A percentile compares a stretch with the other conserved stretches of the same genome.
Conservation (phyloP, 2,113 vertebrate genomes). For the Fulmarus glacialis region DNA sequence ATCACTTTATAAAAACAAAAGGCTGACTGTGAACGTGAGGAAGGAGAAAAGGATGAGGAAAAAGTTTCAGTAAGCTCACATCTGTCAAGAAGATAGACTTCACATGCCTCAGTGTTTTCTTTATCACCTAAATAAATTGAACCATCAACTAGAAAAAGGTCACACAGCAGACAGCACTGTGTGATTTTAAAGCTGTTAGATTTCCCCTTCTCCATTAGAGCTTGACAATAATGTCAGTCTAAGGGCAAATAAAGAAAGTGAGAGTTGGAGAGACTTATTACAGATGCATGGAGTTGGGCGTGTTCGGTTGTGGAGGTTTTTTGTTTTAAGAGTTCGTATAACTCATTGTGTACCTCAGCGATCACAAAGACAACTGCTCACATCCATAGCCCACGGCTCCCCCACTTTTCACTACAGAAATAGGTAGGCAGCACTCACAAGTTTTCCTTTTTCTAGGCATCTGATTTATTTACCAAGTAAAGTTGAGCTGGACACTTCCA, state of each 20-base stretch:
- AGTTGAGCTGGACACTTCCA: background rate
- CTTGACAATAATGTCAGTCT: slow-evolving; percentile 67
- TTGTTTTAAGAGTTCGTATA: background rate
- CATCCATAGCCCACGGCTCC: background rate
- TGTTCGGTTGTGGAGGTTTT: background rate
- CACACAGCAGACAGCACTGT: slow-evolving; percentile 46
- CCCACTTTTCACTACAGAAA: background rate
- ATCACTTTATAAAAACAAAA: slow-evolving; percentile 29
- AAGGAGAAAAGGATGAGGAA: slow-evolving; percentile 28
- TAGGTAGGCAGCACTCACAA: background rate
- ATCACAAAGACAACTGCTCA: background rate
- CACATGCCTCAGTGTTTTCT: slow-evolving; percentile 63
- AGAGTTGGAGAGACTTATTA: slow-evolving; percentile 55
- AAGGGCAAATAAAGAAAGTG: slow-evolving; percentile 68
- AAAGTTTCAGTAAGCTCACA: slow-evolving; percentile 44
- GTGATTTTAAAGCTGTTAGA: slow-evolving; percentile 65
- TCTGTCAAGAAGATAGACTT: slow-evolving; percentile 54
- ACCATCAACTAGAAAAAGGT: slow-evolving; percentile 67
- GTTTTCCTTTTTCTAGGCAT: background rate
- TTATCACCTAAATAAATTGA: slow-evolving; percentile 69
- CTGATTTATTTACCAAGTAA: background rate
- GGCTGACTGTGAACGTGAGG: background rate
- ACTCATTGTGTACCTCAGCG: background rate
- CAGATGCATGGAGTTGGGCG: background rate
- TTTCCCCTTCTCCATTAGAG: slow-evolving; percentile 66